Evolutionary conservation across 1,140 invertebrate genomes (phyloP).

Genomic region (Semibalanus balanoides): DNA sequence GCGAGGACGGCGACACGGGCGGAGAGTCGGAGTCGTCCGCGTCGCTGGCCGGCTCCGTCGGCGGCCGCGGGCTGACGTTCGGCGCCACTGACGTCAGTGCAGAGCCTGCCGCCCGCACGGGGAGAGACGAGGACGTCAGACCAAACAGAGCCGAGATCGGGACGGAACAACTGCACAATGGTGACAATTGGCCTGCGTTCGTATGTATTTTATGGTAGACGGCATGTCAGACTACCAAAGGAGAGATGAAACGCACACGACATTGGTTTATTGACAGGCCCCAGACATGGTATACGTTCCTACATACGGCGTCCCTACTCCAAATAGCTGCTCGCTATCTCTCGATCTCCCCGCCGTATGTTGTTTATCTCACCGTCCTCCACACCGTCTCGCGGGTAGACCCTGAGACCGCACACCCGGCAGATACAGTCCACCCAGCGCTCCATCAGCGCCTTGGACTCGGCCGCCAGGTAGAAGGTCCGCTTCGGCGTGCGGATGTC

Average conservation of each 20-base stretch:
- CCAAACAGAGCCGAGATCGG: no score
- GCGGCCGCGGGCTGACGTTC: constrained; percentile 8
- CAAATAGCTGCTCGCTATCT: no score
- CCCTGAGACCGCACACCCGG: constrained; percentile 73
- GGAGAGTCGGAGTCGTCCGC: constrained; percentile 24
- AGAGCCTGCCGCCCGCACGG: no score
- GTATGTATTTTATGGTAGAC: no score
- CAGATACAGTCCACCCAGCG: constrained; percentile 90
- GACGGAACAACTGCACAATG: no score
- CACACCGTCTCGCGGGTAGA: constrained; percentile 49
- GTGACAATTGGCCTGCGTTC: no score
- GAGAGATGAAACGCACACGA: no score
- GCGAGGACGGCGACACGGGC: constrained; percentile 27
- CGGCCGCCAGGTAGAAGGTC: constrained; percentile 80
- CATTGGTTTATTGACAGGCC: no score
- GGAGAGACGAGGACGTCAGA: neutral
- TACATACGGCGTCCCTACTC: no score
- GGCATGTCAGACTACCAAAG: no score
- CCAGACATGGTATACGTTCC: no score
- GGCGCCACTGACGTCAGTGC: neutral
- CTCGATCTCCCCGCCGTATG: no score
- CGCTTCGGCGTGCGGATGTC: constrained; percentile 74
- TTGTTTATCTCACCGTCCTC: constrained; percentile 27
- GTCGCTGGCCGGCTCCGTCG: neutral
- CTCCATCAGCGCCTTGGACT: constrained; percentile 79